Base-by-base conservation (phyloP, 2,797 vertebrate species). In the Cryptoblepharus egeriae region DNA sequence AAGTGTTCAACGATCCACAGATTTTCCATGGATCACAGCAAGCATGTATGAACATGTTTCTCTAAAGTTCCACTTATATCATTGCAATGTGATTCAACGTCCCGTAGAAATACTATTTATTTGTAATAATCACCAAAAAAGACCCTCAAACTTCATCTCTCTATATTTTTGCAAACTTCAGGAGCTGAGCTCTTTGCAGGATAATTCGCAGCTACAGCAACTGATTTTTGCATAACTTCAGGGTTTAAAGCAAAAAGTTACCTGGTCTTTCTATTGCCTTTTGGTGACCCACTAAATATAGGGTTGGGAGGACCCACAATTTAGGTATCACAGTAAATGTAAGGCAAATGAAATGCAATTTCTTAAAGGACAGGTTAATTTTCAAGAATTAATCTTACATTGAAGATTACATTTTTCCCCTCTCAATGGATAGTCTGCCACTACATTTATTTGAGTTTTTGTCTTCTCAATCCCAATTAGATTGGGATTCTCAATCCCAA, bases 401-500 rank as follows among this genome's bases (percentile, higher is more conserved):
- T 28, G 89, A 6, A 87, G 71, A 1, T 2, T 75, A 30, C 1
- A 37, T 49, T 49, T 63, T 67, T 74, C 68, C 13, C 37, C 74
- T 84, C 28, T 35, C 63, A 12, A 3, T 42, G 5, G 16, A 45
- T 7, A 10, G 76, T n/a, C 55, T 82, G 2, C 15, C 49, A n/a
- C 65, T 69, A 22, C 11, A 57, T 18, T 64, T 16, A 74, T 35
- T 24, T 2, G 1, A 63, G 65, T 81, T 58, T 68, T 2, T 0
- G 3, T 0, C 63, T 90, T 80, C 49, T 60, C 5, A 42, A 37
- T 1, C 55, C 6, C 67, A 78, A 16, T 52, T 52, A 2, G 49
- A n/a, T n/a, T n/a, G n/a, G n/a, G n/a, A n/a, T 90, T 80, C 49
- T 60, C 5, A 42, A 37, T 1, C 55, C 6, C 67, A 78, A 57